A percentile compares a stretch with the other conserved stretches of the same genome.
phyloP scores from a whole-genome alignment of 2,113 vertebrate species.

The Ariopsis seemanni region DNA sequence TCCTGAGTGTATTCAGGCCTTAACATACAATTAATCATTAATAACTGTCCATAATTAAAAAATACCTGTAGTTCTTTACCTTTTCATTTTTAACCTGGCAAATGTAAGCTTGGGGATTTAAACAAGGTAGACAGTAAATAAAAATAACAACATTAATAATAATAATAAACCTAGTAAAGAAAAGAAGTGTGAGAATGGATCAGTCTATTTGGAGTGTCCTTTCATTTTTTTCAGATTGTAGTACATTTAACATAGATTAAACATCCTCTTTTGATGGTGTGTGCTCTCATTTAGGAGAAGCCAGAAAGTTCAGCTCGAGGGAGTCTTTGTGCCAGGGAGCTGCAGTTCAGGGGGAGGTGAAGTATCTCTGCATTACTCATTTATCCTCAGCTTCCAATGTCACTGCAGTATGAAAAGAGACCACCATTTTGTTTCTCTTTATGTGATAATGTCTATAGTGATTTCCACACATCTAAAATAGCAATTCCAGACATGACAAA shows the following conservation, averaged over 20 bases:
- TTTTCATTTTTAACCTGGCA: slow-evolving; percentile 21
- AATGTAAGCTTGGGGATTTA: slow-evolving; percentile 59
- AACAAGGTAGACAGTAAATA: slow-evolving; percentile 62
- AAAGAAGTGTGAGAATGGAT: slow-evolving; percentile 42
- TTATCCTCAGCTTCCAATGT: neutral
- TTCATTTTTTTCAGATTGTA: slow-evolving; percentile 34
- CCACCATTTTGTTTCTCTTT: slow-evolving; percentile 11
- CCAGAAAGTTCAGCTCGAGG: slow-evolving; percentile 24
- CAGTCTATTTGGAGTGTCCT: slow-evolving; percentile 57
- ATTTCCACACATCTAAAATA: slow-evolving; percentile 30
- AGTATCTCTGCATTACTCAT: slow-evolving; percentile 15
- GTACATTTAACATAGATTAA: slow-evolving; percentile 37
- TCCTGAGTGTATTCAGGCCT: slow-evolving; percentile 36
- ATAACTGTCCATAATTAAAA: slow-evolving; percentile 29
- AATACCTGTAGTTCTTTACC: slow-evolving; percentile 1
- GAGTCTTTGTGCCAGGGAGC: slow-evolving; percentile 30
- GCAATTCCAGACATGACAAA: slow-evolving; percentile 20
- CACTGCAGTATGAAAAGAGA: slow-evolving; percentile 16
- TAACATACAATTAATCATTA: neutral
- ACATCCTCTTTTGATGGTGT: slow-evolving; percentile 35
- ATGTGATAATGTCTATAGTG: slow-evolving; percentile 6
- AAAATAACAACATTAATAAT: slow-evolving; percentile 52
- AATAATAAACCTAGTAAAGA: slow-evolving; percentile 60
- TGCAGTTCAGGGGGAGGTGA: slow-evolving; percentile 26
- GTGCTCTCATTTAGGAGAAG: slow-evolving; percentile 44